Conservation (phyloP, 2,888 invertebrate species). For the Phorcus lineatus region DNA sequence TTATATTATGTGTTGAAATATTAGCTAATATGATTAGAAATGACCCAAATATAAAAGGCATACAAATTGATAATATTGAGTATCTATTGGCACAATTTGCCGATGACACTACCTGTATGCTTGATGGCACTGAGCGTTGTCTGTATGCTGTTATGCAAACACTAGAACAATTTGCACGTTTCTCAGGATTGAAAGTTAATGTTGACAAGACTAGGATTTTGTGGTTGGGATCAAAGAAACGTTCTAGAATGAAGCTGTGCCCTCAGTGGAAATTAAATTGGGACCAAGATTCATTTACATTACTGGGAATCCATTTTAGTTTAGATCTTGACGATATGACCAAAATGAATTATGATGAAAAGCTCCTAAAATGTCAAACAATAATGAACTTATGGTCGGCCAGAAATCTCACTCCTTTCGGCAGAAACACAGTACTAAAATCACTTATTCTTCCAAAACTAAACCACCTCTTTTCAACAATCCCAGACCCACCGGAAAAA, state of each 20-base stretch:
- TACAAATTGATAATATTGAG: background rate
- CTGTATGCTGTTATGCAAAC: background rate
- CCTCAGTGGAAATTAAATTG: background rate
- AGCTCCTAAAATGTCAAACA: background rate
- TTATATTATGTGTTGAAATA: constrained; percentile 7
- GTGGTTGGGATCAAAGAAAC: background rate
- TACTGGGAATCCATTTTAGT: background rate
- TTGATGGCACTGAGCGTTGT: constrained; percentile 27
- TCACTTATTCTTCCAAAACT: no score
- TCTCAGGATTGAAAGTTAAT: constrained; percentile 23
- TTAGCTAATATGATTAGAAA: constrained; percentile 12
- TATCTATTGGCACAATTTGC: constrained; percentile 19
- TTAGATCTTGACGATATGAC: background rate
- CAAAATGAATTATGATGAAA: background rate
- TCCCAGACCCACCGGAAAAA: no score
- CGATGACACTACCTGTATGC: constrained; percentile 21
- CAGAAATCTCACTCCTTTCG: background rate
- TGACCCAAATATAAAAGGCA: constrained; percentile 15
- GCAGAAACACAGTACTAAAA: no score
- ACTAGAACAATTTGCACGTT: background rate
- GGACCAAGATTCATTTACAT: background rate
- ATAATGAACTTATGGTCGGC: background rate
- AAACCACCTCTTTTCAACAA: no score
- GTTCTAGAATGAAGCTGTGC: background rate
- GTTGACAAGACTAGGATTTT: background rate